phyloP scores from a whole-genome alignment of 2,113 vertebrate species.

The Lagopus leucura region DNA sequence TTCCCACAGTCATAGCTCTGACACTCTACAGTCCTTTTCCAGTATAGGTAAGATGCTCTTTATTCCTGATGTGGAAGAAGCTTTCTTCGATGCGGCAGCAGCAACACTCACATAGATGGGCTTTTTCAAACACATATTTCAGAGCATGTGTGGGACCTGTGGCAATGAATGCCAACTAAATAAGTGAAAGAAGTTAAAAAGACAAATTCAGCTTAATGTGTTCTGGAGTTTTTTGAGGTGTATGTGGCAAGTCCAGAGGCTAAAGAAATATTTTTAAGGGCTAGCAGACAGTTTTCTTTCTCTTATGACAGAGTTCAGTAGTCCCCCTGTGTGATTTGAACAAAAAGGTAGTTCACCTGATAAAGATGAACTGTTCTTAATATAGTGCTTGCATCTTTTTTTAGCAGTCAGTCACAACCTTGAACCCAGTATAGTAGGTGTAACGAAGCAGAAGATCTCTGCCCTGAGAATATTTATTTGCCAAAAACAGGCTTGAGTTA shows the following conservation, averaged over 20 bases:
- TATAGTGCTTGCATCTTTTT: background rate
- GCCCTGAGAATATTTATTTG: background rate
- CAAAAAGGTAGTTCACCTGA: background rate
- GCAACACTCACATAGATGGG: background rate
- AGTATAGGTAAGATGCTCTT: background rate
- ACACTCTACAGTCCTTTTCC: background rate
- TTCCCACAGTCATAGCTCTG: background rate
- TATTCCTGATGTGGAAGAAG: background rate
- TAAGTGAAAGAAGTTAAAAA: background rate
- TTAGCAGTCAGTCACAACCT: background rate
- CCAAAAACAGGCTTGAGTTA: background rate
- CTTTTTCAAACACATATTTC: background rate
- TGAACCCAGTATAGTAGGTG: background rate
- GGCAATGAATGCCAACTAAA: background rate
- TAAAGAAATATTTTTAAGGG: background rate
- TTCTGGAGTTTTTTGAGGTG: background rate
- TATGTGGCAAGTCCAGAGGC: background rate
- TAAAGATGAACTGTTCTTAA: background rate
- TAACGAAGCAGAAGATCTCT: background rate
- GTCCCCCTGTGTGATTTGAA: background rate
- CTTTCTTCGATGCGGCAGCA: background rate
- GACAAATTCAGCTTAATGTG: background rate
- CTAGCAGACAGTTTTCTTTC: background rate
- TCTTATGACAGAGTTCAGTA: background rate
- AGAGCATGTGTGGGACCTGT: background rate